Percentiles rank a stretch among this genome's conserved stretches.
Conservation (phyloP, 2,888 invertebrate species). For the Lymantria dispar region DNA sequence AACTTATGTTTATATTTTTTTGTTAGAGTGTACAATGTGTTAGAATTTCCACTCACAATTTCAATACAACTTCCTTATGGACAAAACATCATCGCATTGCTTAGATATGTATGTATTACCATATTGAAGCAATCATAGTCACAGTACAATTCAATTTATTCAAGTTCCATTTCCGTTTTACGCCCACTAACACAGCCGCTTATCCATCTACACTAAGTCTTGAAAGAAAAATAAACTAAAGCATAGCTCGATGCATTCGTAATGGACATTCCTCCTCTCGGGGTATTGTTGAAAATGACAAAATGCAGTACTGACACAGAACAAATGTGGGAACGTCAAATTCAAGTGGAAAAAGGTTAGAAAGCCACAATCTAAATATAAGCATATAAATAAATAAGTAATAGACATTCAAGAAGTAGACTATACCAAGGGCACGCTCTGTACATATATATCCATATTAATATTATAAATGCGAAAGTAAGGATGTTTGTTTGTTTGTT, state of each 20-base stretch:
- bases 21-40: not conserved
- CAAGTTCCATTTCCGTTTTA: slow-evolving; percentile 61
- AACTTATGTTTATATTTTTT: not conserved
- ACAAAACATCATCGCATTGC: slow-evolving; percentile 30
- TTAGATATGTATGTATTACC: slow-evolving; percentile 47
- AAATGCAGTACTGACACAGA: too few species aligned
- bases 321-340: too few species aligned
- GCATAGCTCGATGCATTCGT: slow-evolving; percentile 60
- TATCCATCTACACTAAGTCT: slow-evolving; percentile 52
- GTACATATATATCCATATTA: too few species aligned
- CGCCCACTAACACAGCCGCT: slow-evolving; percentile 56
- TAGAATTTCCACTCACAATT: not conserved
- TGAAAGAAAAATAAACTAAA: slow-evolving; percentile 59
- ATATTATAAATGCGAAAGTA: too few species aligned
- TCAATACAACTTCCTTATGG: slow-evolving; percentile 27
- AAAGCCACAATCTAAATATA: too few species aligned
- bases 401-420: too few species aligned
- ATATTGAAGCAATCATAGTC: slow-evolving; percentile 60
- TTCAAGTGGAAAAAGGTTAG: too few species aligned
- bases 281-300: slow-evolving; percentile 1
- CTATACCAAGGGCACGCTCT: too few species aligned
- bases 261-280: slow-evolving; percentile 47
- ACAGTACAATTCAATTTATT: slow-evolving; percentile 65
- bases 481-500: too few species aligned
- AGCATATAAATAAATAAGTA: too few species aligned